Percentiles rank a stretch among this genome's conserved stretches.
These are phyloP conservation scores for Aleiodes testaceus DNA, from an alignment of 2,888 invertebrate genomes.

Conservation along the genomic window DNA sequence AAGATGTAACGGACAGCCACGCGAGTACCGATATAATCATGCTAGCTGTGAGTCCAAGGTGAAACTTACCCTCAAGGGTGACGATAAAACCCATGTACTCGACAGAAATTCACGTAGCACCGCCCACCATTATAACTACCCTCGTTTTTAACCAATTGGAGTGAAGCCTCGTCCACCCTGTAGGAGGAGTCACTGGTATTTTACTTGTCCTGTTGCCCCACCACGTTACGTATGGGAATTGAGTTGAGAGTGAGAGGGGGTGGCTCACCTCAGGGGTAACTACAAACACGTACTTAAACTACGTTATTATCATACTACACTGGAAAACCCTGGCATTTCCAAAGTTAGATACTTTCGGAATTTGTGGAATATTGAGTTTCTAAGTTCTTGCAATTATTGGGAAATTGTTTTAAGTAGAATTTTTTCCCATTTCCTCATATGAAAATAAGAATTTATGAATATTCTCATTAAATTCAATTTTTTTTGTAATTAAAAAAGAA, in stretches of 20 bases:
- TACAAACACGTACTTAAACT: conserved; percentile 72
- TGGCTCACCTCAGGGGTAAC: conserved; percentile 71
- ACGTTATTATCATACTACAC: conserved; percentile 65
- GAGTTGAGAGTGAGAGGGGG: conserved; percentile 54
- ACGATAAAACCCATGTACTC: conserved; percentile 40
- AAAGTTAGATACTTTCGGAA: background rate
- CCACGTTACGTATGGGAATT: conserved; percentile 52
- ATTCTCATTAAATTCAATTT: too few species aligned
- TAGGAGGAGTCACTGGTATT: conserved; percentile 49
- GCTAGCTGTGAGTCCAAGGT: conserved; percentile 23
- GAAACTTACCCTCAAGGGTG: conserved; percentile 46
- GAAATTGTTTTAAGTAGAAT: background rate
- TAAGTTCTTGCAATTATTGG: background rate
- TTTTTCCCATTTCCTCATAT: background rate
- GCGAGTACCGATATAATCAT: conserved; percentile 29
- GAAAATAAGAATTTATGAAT: background rate
- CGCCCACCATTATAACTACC: conserved; percentile 66
- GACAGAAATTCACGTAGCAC: conserved; percentile 47
- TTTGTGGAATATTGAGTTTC: background rate
- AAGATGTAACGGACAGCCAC: conserved; percentile 8
- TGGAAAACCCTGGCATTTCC: conserved; percentile 11
- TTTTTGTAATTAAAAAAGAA: too few species aligned
- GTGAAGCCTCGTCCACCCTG: conserved; percentile 43
- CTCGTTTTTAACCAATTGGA: conserved; percentile 53
- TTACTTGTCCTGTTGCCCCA: conserved; percentile 23